Percentiles rank a stretch among this genome's conserved stretches.
Evolutionary conservation across 2,888 invertebrate species (phyloP).

Genomic region (Drosophila hamatofila): DNA sequence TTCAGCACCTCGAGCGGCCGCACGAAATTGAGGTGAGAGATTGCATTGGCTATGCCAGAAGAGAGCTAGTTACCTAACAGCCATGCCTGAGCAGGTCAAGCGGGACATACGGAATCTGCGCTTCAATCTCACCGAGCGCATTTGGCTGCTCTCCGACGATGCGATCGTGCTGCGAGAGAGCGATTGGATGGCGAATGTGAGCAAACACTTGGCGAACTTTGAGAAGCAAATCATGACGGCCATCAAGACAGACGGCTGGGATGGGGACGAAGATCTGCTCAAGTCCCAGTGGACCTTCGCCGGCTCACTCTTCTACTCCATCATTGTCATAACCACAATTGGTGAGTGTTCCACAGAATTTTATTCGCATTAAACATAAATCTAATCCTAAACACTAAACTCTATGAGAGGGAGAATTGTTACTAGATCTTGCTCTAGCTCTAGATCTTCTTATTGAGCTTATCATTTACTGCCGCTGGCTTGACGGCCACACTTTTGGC

Average conservation of each 20-base stretch:
- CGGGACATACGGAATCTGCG: slow-evolving; percentile 90
- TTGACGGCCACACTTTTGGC: slow-evolving; percentile 52
- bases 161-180: slow-evolving; percentile 88
- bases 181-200: slow-evolving; percentile 93
- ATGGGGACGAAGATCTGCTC: slow-evolving; percentile 90
- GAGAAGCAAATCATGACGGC: slow-evolving; percentile 91
- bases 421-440: slow-evolving; percentile 10
- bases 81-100: slow-evolving; percentile 88
- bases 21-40: slow-evolving; percentile 90
- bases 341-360: slow-evolving; percentile 87
- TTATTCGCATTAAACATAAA: slow-evolving; percentile 40
- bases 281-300: slow-evolving; percentile 93
- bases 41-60: background rate
- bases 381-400: slow-evolving; percentile 52
- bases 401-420: slow-evolving; percentile 6
- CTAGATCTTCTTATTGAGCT: slow-evolving; percentile 69
- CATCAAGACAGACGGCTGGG: slow-evolving; percentile 96
- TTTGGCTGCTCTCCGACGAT: slow-evolving; percentile 89
- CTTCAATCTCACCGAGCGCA: slow-evolving; percentile 90
- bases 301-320: slow-evolving; percentile 96
- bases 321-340: slow-evolving; percentile 98
- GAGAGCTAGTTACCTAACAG: background rate
- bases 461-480: slow-evolving; percentile 64
- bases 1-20: slow-evolving; percentile 90
- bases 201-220: slow-evolving; percentile 87